Conservation (phyloP, 2,113 vertebrate genomes). For the Triplophysa rosa region DNA sequence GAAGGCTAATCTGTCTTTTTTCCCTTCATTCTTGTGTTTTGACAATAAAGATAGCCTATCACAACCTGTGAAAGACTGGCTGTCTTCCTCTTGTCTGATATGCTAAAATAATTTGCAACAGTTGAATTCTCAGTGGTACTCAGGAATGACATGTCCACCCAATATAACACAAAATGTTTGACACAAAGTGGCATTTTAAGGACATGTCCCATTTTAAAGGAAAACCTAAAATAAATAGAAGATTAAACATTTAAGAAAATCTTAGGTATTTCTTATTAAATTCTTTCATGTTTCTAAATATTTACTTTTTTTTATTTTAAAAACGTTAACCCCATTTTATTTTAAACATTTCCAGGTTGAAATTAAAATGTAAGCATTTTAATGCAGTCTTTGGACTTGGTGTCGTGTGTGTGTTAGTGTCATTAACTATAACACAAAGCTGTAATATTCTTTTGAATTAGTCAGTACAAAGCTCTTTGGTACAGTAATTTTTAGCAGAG, state of each 20-base stretch:
- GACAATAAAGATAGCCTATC: slow-evolving; percentile 82
- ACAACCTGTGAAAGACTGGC: slow-evolving; percentile 70
- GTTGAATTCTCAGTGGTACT: slow-evolving; percentile 56
- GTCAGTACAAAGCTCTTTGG: neutral
- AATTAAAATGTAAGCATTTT: too few relatives aligned
- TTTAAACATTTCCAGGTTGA: too few relatives aligned
- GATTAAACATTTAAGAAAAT: too few relatives aligned
- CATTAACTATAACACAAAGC: neutral
- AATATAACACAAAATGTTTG: neutral
- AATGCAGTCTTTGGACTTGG: too few relatives aligned
- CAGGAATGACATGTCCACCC: slow-evolving; percentile 53
- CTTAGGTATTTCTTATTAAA: too few relatives aligned
- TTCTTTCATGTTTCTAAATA: too few relatives aligned
- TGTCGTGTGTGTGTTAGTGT: too few relatives aligned
- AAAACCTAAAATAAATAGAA: too few relatives aligned
- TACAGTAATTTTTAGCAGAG: slow-evolving; percentile 58
- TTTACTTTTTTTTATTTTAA: too few relatives aligned
- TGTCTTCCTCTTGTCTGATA: slow-evolving; percentile 69
- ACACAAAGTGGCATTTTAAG: neutral
- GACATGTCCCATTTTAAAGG: neutral
- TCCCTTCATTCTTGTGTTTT: slow-evolving; percentile 78
- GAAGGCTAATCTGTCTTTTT: slow-evolving; percentile 74
- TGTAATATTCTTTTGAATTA: neutral
- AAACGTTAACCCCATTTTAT: too few relatives aligned
- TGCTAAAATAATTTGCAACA: slow-evolving; percentile 58